These are phyloP conservation scores for Naso thynnoides DNA, from an alignment of 2,797 vertebrate genomes.

Conservation along the genomic window DNA sequence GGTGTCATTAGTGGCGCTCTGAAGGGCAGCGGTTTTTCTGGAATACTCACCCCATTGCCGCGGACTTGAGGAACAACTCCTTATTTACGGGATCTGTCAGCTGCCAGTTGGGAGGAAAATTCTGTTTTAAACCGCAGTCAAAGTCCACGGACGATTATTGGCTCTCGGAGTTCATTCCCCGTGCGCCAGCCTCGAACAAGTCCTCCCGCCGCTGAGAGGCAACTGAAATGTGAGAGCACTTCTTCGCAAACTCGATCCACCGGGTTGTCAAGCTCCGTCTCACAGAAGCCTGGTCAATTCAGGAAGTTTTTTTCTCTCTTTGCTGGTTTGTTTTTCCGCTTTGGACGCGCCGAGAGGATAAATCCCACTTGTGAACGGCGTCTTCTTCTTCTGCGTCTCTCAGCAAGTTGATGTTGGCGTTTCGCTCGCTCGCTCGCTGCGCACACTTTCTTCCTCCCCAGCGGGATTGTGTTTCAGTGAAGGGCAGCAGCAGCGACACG, in stretches of 20 bases:
- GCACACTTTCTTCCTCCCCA: slow-evolving; percentile 68
- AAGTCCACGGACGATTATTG: slow-evolving; percentile 72
- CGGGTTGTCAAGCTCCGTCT: slow-evolving; percentile 65
- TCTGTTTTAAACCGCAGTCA: slow-evolving; percentile 38
- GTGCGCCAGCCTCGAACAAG: slow-evolving; percentile 60
- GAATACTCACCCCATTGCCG: slow-evolving; percentile 85
- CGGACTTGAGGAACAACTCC: slow-evolving; percentile 77
- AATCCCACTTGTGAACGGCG: slow-evolving; percentile 13
- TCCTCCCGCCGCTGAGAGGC: slow-evolving; percentile 57
- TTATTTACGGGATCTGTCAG: neutral
- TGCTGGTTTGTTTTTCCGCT: slow-evolving; percentile 20
- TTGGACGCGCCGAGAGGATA: neutral
- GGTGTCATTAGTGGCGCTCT: slow-evolving; percentile 62
- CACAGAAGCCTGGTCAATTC: slow-evolving; percentile 52
- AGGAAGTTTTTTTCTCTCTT: slow-evolving; percentile 67
- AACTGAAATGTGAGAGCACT: slow-evolving; percentile 78
- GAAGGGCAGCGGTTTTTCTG: slow-evolving; percentile 50
- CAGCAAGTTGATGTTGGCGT: slow-evolving; percentile 57
- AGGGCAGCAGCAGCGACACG: slow-evolving; percentile 81
- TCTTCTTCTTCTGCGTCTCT: slow-evolving; percentile 12
- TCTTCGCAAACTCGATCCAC: slow-evolving; percentile 76
- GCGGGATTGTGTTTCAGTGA: slow-evolving; percentile 61
- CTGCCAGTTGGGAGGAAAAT: slow-evolving; percentile 13
- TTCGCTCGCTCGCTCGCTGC: slow-evolving; percentile 38
- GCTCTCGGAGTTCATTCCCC: slow-evolving; percentile 70